Evolutionary conservation across 1,140 invertebrate species (phyloP), one percentile per base, ranked within the genome.

Genomic region (Cherax quadricarinatus): DNA sequence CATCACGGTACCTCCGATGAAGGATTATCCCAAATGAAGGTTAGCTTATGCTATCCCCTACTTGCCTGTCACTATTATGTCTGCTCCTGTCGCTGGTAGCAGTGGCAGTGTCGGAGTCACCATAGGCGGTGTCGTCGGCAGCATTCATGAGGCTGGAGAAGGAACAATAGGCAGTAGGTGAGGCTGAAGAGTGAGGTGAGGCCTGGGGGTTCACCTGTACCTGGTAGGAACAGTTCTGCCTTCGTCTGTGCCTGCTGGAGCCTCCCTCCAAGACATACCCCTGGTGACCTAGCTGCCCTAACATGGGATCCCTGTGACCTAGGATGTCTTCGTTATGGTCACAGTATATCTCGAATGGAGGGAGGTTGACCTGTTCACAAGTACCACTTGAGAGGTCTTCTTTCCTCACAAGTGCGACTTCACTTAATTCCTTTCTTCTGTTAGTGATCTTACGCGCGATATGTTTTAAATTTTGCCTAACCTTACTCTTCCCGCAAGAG

Each of bases 291-390:
- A 5, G n/a, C 60, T 66, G 24, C 7, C 41, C 30, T 9, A 62
- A 3, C 57, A 24, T 70, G 1, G 7, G 48, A 1, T 41, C 30
- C 18, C 6, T 21, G 7, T 48, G 24, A 10, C 83, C 30, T 18
- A 4, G 83, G 16, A 1, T 24, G 4, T 49, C 30, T 14, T 48
- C 18, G 10, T 62, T 53, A 14, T 70, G 62, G 6, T 53, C 83
- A 57, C 83, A 48, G 83, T 49, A 85, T 5, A 66, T 66, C 16
- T 84, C 88, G 48, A 90, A 90, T 5, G 88, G 88, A 9, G 88
- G 88, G 24, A 90, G 82, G 49, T 78, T 62, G 24, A 18, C 30
- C 21, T 62, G 18, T 30, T 62, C 73, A 57, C 18, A 48, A 21
- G 30, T 6, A 14, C 10, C 60, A 48, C 66, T 16, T 1, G 81